Conservation (phyloP, 2,888 invertebrate genomes). For the Calliphora vomitoria region DNA sequence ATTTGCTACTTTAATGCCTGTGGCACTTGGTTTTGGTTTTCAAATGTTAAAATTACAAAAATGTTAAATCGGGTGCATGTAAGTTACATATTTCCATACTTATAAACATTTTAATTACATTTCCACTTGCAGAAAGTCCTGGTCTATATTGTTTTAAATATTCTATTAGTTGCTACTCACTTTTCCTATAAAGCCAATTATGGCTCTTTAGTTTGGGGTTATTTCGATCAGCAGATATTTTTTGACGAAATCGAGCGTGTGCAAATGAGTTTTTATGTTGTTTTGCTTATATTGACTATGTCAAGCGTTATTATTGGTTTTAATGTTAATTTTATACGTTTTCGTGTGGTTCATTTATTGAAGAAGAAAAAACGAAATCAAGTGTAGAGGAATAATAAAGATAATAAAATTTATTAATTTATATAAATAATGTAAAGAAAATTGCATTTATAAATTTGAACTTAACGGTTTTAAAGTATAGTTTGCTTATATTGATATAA, state of each 20-base stretch:
- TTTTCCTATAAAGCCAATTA: slow-evolving; percentile 48
- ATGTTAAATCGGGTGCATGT: slow-evolving; percentile 60
- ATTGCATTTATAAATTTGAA: no score
- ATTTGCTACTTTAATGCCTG: slow-evolving; percentile 57
- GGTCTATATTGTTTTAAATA: slow-evolving; percentile 42
- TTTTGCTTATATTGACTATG: slow-evolving; percentile 35
- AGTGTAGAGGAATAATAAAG: slow-evolving; percentile 2
- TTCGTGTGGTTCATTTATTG: slow-evolving; percentile 36
- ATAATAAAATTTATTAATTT: neutral
- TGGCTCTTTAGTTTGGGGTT: slow-evolving; percentile 43
- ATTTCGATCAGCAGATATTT: slow-evolving; percentile 65
- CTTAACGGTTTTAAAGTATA: no score
- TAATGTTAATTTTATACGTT: slow-evolving; percentile 44
- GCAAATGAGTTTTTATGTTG: slow-evolving; percentile 30
- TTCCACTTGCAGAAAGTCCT: slow-evolving; percentile 54
- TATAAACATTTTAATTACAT: no score
- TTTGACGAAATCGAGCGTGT: slow-evolving; percentile 60
- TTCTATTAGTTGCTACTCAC: slow-evolving; percentile 40
- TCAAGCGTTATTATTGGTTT: slow-evolving; percentile 30
- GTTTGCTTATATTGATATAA: no score
- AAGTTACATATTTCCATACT: slow-evolving; percentile 7
- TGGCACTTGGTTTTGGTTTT: slow-evolving; percentile 75
- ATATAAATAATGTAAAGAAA: no score
- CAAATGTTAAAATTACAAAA: slow-evolving; percentile 68
- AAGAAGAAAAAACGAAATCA: slow-evolving; percentile 32